Base-by-base conservation (phyloP, 2,888 invertebrate species). In the Matsumyia berberina region DNA sequence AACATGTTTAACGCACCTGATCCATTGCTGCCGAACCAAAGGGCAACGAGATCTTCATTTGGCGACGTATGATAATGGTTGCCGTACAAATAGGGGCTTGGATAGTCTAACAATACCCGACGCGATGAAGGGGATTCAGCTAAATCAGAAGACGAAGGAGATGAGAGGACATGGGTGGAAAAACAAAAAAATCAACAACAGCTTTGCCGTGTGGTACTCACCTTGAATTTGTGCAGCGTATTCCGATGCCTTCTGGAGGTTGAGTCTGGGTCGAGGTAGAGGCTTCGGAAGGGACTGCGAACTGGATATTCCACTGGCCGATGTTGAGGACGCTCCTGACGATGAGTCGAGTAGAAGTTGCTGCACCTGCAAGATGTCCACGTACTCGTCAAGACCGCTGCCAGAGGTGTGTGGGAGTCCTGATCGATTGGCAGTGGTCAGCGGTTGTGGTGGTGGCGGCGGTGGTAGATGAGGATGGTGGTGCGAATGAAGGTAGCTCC, bases 281-380 rank as follows among this genome's bases (percentile, higher is more conserved):
- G 91, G 88, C 6, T 85, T 80, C 2, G 67, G 77, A 44, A 78
- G 70, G 8, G 79, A 66, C 39, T 79, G 79, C 37, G 79, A 57
- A 15, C 78, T 55, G 74, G 88, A 69, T 66, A 86, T 39, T 7
- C 69, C 8, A 86, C 55, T 35, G 4, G 79, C 12, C 60, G 86
- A 29, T 72, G 87, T 55, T 57, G 88, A 57, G 62, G 88, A 87
- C 44, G 89, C 86, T 24, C 89, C 88, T 49, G 90, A 87, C 9
- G 92, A 90, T 12, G 91, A 90, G 87, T 94, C 94, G 91, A 96
- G 93, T 88, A 96, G 93, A 88, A 96, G 92, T 91, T 96, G 94
- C 89, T 96, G 96, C 91, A 96, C 96, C 91, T 96, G 96, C 76
- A 96, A 94, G 89, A 96, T 96, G 92, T 96, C 96, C 91, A 96